Percentiles rank a stretch among this genome's conserved stretches.
These are phyloP conservation scores for Pyrochroa serraticornis DNA, from an alignment of 2,888 invertebrate species.

Conservation along the genomic window DNA sequence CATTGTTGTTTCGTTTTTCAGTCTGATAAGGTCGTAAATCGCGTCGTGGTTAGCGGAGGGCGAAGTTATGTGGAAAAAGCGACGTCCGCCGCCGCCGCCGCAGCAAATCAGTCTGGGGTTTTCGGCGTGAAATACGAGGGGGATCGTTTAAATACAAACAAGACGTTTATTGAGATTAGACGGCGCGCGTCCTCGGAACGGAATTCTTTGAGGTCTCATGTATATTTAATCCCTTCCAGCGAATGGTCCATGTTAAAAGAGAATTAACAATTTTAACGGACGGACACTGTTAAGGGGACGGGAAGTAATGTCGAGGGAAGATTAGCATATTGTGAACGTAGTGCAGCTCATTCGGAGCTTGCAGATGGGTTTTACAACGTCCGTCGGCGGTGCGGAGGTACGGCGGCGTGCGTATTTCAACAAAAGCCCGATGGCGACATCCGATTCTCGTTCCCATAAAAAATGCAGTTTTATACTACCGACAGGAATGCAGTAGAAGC, in stretches of 20 bases:
- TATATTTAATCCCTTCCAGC: constrained; percentile 37
- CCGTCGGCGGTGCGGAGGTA: constrained; percentile 32
- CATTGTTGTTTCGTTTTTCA: background rate
- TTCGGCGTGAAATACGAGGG: background rate
- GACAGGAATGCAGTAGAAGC: constrained; percentile 14
- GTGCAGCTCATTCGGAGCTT: constrained; percentile 34
- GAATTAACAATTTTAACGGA: constrained; percentile 48
- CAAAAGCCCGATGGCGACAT: constrained; percentile 30
- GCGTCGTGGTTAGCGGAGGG: background rate
- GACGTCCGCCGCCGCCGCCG: no score
- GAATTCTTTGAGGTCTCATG: constrained; percentile 37
- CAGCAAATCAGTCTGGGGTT: constrained; percentile 2
- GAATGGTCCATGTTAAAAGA: constrained; percentile 44
- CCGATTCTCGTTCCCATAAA: constrained; percentile 19
- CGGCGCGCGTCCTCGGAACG: constrained; percentile 7
- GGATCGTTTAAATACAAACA: constrained; percentile 17
- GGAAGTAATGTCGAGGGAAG: constrained; percentile 38
- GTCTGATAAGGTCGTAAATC: background rate
- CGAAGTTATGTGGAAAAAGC: no score
- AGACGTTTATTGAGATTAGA: constrained; percentile 27
- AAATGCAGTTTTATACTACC: constrained; percentile 23
- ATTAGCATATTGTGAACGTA: constrained; percentile 46
- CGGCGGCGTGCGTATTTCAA: constrained; percentile 29
- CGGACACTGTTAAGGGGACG: constrained; percentile 39
- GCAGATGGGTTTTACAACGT: constrained; percentile 36